Base-by-base conservation (phyloP, 2,113 vertebrate genomes). In the Sprattus sprattus region DNA sequence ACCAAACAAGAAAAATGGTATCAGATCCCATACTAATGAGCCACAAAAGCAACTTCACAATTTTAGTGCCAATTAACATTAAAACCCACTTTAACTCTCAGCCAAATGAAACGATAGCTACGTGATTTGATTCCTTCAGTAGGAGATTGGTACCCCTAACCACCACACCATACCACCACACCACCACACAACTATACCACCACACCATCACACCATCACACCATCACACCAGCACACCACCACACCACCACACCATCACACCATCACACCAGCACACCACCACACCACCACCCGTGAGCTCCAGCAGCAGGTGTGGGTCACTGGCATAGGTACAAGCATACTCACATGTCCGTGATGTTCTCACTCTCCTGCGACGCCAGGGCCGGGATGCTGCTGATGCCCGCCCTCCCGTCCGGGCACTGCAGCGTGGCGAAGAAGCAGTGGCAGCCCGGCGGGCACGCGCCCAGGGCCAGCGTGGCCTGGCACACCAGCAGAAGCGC, bases 261-360 rank as follows among this genome's bases (percentile, higher is more conserved):
- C n/a, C n/a, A n/a, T n/a, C n/a, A n/a, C n/a, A n/a, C n/a, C n/a
- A n/a, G n/a, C n/a, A n/a, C 87, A 85, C 81, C 75, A 20, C 32
- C 16, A 44, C 32, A 87, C 86, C 71, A 78, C 2, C 45, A 49
- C 71, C 8, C 47, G 10, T 49, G 47, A 3, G 25, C 25, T 28
- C 7, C 25, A 71, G 28, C 64, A 28, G 18, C 6, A 20, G 54
- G 54, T 60, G 54, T 60, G 22, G 54, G 18, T 60, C 6, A 22
- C 54, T 22, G 54, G 16, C 1, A 15, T 54, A 13, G 15, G 11
- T 16, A 54, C 15, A 32, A 22, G 25, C 85, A 95, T 39, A 39
- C 95, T 96, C 90, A 96, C 95, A 96, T 96, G 88, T 96, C 95
- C 0, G 95, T 96, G 89, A 96, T 85, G 46, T 96, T 96, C 88